Evolutionary conservation across 2,888 invertebrate species (phyloP).

Genomic region (Drosophila longiperda): DNA sequence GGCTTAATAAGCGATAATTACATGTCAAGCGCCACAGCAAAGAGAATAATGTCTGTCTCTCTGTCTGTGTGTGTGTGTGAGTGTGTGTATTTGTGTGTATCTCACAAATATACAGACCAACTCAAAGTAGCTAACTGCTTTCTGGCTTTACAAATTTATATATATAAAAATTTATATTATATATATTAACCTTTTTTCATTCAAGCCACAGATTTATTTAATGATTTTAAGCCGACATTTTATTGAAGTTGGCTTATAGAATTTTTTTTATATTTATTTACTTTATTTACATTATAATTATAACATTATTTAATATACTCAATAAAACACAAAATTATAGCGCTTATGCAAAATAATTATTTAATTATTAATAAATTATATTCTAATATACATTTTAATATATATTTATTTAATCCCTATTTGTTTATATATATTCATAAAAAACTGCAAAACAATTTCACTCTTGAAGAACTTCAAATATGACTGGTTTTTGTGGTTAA

Average conservation of each 20-base stretch:
- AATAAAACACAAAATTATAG: background rate
- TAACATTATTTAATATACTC: background rate
- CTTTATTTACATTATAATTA: background rate
- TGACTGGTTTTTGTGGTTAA: background rate
- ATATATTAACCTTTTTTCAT: background rate
- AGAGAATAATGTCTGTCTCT: constrained; percentile 6
- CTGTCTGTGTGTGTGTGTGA: constrained; percentile 3
- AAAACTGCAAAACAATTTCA: background rate
- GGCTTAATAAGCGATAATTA: constrained; percentile 72
- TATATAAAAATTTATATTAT: background rate
- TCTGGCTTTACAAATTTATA: constrained; percentile 1
- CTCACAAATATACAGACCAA: background rate
- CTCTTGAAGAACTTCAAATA: background rate
- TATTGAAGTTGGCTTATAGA: background rate
- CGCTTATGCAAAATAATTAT: too few relatives aligned
- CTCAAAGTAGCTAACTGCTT: constrained; percentile 17
- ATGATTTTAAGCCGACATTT: background rate
- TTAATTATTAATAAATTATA: too few relatives aligned
- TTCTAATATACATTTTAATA: too few relatives aligned
- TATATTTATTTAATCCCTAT: background rate
- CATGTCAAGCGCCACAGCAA: constrained; percentile 41
- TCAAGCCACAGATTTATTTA: background rate
- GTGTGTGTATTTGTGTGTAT: background rate
- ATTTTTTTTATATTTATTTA: background rate
- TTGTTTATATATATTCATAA: background rate